phyloP scores from a whole-genome alignment of 2,113 vertebrate species.

The Anas platyrhynchos region DNA sequence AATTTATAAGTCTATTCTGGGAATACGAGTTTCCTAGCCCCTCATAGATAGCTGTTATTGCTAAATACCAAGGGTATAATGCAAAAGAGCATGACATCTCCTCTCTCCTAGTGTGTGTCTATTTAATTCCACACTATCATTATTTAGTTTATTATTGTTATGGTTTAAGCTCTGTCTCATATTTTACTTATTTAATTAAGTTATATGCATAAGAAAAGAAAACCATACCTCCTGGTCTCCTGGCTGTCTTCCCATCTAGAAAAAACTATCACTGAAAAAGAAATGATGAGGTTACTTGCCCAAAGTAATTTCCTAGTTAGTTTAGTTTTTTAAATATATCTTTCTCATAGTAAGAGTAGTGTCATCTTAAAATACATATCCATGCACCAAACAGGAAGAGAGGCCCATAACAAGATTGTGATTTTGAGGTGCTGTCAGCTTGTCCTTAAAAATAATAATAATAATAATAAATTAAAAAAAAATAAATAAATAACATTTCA shows the following conservation, averaged over 20 bases:
- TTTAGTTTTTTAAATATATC: conserved; percentile 20
- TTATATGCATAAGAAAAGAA: conserved; percentile 27
- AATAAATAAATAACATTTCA: not conserved
- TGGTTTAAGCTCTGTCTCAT: conserved; percentile 9
- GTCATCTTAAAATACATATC: conserved; percentile 17
- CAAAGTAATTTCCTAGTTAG: conserved; percentile 42
- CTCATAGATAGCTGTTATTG: conserved; percentile 27
- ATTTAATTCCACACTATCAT: conserved; percentile 33
- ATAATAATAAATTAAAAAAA: not conserved
- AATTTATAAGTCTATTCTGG: conserved; percentile 39
- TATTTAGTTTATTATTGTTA: conserved; percentile 39
- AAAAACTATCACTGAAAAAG: conserved; percentile 27
- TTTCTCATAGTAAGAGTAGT: not conserved
- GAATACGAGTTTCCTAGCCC: conserved; percentile 21
- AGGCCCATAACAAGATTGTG: conserved; percentile 6
- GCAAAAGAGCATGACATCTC: conserved; percentile 3
- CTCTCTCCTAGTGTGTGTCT: not conserved
- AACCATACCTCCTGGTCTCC: conserved; percentile 19
- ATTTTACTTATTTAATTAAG: conserved; percentile 67
- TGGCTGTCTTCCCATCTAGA: conserved; percentile 51
- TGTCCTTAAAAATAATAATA: not conserved
- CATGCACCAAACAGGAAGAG: conserved; percentile 30
- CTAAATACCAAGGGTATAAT: conserved; percentile 39
- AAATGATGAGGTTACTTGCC: conserved; percentile 23
- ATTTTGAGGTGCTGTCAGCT: conserved; percentile 22